Base-by-base conservation (phyloP, 30 jellyfish, hydroid and myxozoan species). In the Hydractinia symbiolongicarpus region DNA sequence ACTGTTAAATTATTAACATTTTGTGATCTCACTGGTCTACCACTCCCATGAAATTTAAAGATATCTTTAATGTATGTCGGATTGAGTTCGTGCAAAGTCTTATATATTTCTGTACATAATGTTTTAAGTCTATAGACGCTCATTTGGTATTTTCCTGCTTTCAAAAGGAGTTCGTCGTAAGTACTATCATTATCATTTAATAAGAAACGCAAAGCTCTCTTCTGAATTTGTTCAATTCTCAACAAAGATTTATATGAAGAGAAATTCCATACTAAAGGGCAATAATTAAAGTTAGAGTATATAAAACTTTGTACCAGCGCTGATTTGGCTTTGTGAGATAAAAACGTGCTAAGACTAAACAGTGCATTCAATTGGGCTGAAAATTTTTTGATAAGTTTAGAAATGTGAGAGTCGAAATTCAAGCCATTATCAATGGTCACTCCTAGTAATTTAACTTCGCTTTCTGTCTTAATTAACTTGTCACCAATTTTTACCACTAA, bases 381-480 rank as follows among this genome's bases (percentile, higher is more conserved):
- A 61, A 53, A 84, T 15, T 82, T 82, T 71, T 72, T 73, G 58
- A 84, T 55, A 64, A 77, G 80, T 13, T 71, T 61, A 20, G 83
- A 82, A 50, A 69, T 82, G 40, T 82, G 90, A 15, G 80, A 55
- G 14, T 82, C 78, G 66, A 69, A 82, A 60, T 83, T 61, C 7
- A 75, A 55, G 55, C 56, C 68, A 53, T 84, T 53, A 30, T 76
- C 87, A 19, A 84, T 44, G 54, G 67, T 66, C 78, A 84, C 81
- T 20, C 92, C 92, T 51, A 76, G 53, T 53, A 84, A 87, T 58
- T 77, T 84, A n/a, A 84, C 94, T 6, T 79, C 71, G n/a, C 73
- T 75, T 81, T 77, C 83, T 40, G 83, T 64, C 49, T 61, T 75
- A 19, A 84, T 76, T 58, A 52, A 53, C 55, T 84, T 76, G 15